Evolutionary conservation across 2,888 invertebrate species (phyloP).

Genomic region (Amphiduros pacificus): DNA sequence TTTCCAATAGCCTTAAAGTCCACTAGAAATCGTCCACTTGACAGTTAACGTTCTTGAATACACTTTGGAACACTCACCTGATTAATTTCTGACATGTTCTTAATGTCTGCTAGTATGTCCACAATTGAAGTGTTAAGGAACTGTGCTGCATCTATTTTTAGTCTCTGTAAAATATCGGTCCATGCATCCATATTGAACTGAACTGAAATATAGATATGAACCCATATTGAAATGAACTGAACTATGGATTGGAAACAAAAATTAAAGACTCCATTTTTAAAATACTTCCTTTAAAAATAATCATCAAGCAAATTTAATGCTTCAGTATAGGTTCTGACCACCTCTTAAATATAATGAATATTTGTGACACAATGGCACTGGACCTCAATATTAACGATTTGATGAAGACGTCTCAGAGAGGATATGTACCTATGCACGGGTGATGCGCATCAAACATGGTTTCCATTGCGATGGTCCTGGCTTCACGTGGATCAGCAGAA

Average conservation of each 20-base stretch:
- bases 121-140: slow-evolving; percentile 36
- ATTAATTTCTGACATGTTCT: slow-evolving; percentile 9
- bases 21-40: no score
- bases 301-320: no score
- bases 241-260: not conserved
- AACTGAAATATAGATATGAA: slow-evolving; percentile 45
- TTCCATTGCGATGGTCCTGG: slow-evolving; percentile 69
- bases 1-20: no score
- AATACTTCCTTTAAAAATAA: not conserved
- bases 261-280: not conserved
- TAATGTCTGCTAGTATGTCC: slow-evolving; percentile 22
- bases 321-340: no score
- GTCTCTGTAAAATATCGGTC: slow-evolving; percentile 58
- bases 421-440: slow-evolving; percentile 69
- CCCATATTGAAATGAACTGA: not conserved
- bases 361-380: no score
- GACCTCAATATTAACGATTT: no score
- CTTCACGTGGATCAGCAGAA: slow-evolving; percentile 63
- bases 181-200: slow-evolving; percentile 69
- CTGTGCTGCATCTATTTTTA: slow-evolving; percentile 43
- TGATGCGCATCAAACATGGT: slow-evolving; percentile 76
- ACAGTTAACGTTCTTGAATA: no score
- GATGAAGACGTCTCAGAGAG: no score
- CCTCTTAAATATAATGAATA: no score
- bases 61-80: slow-evolving; percentile 9